A percentile compares a stretch with the other conserved stretches of the same genome.
Evolutionary conservation across 1,140 invertebrate species (phyloP).

Genomic region (Fopius arisanus): DNA sequence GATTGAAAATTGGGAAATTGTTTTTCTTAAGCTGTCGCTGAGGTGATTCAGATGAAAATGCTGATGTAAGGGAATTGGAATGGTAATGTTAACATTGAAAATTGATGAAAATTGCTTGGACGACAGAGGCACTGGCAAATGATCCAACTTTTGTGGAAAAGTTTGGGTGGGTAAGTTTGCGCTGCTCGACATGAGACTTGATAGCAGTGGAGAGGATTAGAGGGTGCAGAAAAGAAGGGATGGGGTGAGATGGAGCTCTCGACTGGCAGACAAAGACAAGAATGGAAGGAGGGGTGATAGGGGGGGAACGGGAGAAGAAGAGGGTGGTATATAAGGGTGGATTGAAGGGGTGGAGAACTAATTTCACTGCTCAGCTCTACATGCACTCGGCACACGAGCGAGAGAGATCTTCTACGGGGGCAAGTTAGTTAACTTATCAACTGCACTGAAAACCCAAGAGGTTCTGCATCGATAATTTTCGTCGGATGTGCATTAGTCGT

Average conservation of each 20-base stretch:
- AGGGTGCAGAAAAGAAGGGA: not conserved
- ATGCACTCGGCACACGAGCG: slow-evolving; percentile 25
- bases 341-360: slow-evolving; percentile 7
- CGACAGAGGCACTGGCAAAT: slow-evolving; percentile 21
- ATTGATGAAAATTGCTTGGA: slow-evolving; percentile 20
- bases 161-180: slow-evolving; percentile 8
- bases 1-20: no score
- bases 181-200: slow-evolving; percentile 17
- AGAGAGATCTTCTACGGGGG: slow-evolving; percentile 14
- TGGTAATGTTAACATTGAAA: slow-evolving; percentile 19
- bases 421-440: slow-evolving; percentile 25
- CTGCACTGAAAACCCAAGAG: slow-evolving; percentile 5
- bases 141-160: slow-evolving; percentile 25
- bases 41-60: not conserved
- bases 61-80: slow-evolving; percentile 4
- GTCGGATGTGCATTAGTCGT: not conserved
- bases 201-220: slow-evolving; percentile 26
- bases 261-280: slow-evolving; percentile 10
- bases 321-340: no score
- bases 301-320: not conserved
- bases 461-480: slow-evolving; percentile 33
- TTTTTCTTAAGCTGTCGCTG: no score
- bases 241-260: not conserved
- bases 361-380: slow-evolving; percentile 32
- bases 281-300: not conserved